Evolutionary conservation across 1,140 invertebrate genomes (phyloP).

Genomic region (Diachasma alloeum): DNA sequence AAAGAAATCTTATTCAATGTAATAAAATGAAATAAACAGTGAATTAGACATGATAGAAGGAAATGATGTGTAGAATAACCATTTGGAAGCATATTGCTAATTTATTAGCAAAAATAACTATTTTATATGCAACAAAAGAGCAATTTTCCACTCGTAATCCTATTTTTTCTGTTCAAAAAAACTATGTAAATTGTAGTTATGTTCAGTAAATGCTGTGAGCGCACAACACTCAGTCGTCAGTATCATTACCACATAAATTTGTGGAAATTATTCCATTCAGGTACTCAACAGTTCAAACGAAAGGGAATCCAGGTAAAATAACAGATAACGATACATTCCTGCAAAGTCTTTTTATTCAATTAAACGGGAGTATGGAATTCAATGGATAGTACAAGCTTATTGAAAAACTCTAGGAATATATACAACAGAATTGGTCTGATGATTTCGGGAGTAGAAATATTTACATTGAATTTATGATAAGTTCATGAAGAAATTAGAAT

Average conservation of each 20-base stretch:
- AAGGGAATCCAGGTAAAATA: no score
- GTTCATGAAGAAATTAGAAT: background rate
- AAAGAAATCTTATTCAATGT: no score
- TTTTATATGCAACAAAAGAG: no score
- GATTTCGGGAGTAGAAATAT: background rate
- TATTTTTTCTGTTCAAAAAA: background rate
- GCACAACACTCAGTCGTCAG: constrained; percentile 43
- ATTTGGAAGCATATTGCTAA: no score
- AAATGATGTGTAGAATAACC: no score
- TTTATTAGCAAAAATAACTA: no score
- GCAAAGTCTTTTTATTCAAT: background rate
- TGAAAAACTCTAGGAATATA: background rate
- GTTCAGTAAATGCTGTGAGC: constrained; percentile 31
- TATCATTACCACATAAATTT: no score
- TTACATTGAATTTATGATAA: background rate
- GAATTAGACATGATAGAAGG: no score
- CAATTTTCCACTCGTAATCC: background rate
- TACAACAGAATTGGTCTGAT: background rate
- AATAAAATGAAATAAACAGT: no score
- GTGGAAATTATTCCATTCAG: no score
- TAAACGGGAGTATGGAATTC: background rate
- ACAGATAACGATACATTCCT: background rate
- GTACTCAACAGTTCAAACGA: no score
- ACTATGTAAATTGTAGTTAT: background rate
- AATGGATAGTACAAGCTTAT: background rate